These are phyloP conservation scores for Lasioglossum vierecki DNA, from an alignment of 2,888 invertebrate species.

Conservation along the genomic window DNA sequence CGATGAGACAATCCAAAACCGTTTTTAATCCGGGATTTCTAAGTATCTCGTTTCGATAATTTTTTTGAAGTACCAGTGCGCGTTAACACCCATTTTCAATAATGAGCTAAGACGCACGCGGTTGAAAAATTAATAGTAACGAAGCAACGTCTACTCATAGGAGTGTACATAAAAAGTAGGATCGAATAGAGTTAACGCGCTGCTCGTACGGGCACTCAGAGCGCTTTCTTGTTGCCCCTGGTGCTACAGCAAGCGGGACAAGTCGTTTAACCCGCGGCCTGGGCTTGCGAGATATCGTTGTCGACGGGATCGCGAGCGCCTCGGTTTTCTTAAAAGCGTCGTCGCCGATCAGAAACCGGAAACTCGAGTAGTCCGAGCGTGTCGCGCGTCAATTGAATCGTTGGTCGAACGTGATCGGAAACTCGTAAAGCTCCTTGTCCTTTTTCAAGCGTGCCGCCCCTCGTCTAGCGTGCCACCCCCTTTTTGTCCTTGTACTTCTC, in stretches of 20 bases:
- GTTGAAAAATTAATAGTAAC: background rate
- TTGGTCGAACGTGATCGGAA: conserved; percentile 80
- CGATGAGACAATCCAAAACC: too few relatives aligned
- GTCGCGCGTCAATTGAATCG: conserved; percentile 81
- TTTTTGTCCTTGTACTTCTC: background rate
- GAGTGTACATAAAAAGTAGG: background rate
- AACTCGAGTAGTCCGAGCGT: conserved; percentile 73
- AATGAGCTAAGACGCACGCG: too few relatives aligned
- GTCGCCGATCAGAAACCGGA: conserved; percentile 71
- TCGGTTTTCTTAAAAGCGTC: conserved; percentile 54
- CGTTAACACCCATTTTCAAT: too few relatives aligned
- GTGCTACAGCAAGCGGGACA: background rate
- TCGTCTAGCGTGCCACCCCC: background rate
- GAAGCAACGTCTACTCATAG: background rate
- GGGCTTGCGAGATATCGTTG: conserved; percentile 2
- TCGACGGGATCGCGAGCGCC: conserved; percentile 19
- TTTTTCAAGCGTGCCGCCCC: conserved; percentile 61
- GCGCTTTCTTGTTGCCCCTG: background rate
- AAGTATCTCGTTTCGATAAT: too few relatives aligned
- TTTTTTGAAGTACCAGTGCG: too few relatives aligned
- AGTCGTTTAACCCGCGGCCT: conserved; percentile 1
- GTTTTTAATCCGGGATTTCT: too few relatives aligned
- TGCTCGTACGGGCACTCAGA: background rate
- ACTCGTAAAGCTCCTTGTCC: conserved; percentile 62
- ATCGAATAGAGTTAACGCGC: background rate